Conservation (phyloP, 2,888 invertebrate genomes). For the Lepas anatifera region DNA sequence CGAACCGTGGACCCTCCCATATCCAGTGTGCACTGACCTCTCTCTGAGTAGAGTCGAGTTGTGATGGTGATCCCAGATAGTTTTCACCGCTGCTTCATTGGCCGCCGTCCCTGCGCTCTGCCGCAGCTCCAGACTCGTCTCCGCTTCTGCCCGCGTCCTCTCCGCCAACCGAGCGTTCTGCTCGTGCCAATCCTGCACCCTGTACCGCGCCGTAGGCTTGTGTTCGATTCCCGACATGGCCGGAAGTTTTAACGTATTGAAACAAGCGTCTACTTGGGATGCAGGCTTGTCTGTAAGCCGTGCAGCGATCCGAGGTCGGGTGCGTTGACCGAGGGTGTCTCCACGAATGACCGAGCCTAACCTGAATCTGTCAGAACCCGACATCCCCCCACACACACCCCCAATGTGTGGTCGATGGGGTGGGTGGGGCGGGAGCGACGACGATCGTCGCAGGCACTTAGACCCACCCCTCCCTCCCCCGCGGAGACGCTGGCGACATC, state of each 20-base stretch:
- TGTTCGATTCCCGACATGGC: background rate
- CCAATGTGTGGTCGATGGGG: conserved; percentile 38
- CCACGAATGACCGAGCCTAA: no score
- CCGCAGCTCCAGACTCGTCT: conserved; percentile 89
- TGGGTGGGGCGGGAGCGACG: conserved; percentile 57
- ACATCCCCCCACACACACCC: background rate
- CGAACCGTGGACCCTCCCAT: no score
- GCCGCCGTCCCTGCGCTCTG: conserved; percentile 87
- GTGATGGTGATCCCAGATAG: background rate
- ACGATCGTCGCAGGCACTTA: no score
- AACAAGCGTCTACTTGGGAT: no score
- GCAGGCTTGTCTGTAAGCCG: no score
- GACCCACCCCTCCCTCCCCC: no score
- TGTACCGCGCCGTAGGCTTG: background rate
- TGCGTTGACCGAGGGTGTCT: no score
- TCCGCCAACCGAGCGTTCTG: conserved; percentile 52
- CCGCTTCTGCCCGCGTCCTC: conserved; percentile 92
- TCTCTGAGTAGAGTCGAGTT: background rate
- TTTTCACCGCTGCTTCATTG: background rate
- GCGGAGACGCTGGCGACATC: no score
- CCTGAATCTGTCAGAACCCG: no score
- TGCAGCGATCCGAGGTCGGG: no score
- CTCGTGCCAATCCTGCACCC: background rate
- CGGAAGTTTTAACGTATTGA: background rate
- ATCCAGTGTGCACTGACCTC: background rate